A percentile compares a stretch with the other conserved stretches of the same genome.
phyloP scores from a whole-genome alignment of 1,140 invertebrate genomes.

The Pseudomyrmex gracilis region DNA sequence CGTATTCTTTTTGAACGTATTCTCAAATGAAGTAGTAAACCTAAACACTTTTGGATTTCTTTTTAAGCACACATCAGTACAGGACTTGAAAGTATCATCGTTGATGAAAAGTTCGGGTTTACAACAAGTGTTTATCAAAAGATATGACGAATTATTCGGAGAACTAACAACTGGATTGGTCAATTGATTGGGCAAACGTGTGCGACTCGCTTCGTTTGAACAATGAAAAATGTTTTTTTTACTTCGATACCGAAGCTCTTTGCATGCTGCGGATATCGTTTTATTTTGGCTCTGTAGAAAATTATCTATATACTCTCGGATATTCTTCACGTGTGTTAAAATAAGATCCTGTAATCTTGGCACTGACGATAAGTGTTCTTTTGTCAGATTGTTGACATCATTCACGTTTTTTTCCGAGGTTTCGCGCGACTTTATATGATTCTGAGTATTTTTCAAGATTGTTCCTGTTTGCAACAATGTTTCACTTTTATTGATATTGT shows the following conservation, averaged over 20 bases:
- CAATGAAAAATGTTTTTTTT: slow-evolving; percentile 6
- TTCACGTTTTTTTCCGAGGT: background rate
- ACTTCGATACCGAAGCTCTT: background rate
- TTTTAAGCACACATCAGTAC: slow-evolving; percentile 59
- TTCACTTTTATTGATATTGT: background rate
- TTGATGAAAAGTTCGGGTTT: slow-evolving; percentile 11
- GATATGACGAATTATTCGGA: background rate
- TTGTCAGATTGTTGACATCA: background rate
- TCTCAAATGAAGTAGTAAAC: slow-evolving; percentile 26
- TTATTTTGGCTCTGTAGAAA: slow-evolving; percentile 54
- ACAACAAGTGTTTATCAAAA: background rate
- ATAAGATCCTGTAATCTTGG: slow-evolving; percentile 50
- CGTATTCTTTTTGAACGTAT: background rate
- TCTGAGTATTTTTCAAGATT: background rate
- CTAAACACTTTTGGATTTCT: slow-evolving; percentile 67
- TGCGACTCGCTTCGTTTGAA: background rate
- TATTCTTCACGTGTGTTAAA: slow-evolving; percentile 35
- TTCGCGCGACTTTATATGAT: background rate
- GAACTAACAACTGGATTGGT: background rate
- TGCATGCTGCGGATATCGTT: slow-evolving; percentile 41
- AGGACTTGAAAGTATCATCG: slow-evolving; percentile 32
- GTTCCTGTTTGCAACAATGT: background rate
- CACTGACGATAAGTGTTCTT: background rate
- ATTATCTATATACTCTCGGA: slow-evolving; percentile 59
- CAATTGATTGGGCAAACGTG: background rate